phyloP scores from a whole-genome alignment of 2,888 invertebrate species.

The Eurois occulta region DNA sequence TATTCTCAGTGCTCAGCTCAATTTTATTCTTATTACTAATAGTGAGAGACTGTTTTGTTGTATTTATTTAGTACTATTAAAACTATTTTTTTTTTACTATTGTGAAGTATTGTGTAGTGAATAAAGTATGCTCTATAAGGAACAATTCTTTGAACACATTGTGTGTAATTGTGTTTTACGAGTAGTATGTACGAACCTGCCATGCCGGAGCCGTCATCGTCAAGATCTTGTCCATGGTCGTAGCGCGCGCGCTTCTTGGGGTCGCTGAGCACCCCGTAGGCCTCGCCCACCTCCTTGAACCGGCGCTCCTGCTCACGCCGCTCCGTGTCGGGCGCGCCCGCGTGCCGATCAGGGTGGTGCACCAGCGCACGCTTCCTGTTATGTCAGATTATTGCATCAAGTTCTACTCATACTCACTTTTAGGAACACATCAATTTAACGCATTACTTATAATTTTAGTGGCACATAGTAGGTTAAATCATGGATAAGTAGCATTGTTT shows the following conservation, averaged over 20 bases:
- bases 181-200: conserved; percentile 76
- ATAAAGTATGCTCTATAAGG: too few relatives aligned
- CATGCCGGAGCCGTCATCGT: conserved; percentile 91
- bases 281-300: conserved; percentile 99
- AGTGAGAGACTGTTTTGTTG: not conserved
- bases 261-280: conserved; percentile 97
- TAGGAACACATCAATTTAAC: conserved; percentile 1
- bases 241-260: conserved; percentile 97
- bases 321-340: conserved; percentile 95
- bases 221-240: conserved; percentile 97
- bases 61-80: too few relatives aligned
- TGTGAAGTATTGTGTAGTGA: too few relatives aligned
- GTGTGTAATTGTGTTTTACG: too few relatives aligned
- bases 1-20: not conserved
- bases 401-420: not conserved
- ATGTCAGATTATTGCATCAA: conserved; percentile 1
- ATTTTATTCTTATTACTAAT: conserved; percentile 2
- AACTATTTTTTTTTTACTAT: too few relatives aligned
- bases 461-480: not conserved
- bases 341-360: conserved; percentile 98
- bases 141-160: too few relatives aligned
- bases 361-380: conserved; percentile 95
- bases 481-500: not conserved
- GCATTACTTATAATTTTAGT: not conserved
- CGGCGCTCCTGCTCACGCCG: conserved; percentile 97